phyloP scores from a whole-genome alignment of 2,888 invertebrate genomes.

The Celastrina argiolus region DNA sequence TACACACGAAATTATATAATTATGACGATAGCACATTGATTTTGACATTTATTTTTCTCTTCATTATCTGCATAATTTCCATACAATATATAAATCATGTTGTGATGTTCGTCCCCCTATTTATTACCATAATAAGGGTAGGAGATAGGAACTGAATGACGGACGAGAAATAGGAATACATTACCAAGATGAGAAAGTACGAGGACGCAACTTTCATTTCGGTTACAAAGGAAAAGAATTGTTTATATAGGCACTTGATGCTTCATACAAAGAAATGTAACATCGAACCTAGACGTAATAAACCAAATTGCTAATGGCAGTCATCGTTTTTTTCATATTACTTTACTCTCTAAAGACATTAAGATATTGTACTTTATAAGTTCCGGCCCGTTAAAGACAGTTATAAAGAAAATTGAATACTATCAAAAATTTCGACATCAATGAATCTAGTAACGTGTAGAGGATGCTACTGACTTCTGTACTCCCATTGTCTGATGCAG shows the following conservation, averaged over 20 bases:
- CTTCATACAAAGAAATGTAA: not conserved
- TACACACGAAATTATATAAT: not conserved
- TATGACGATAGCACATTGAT: not conserved
- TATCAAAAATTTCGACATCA: no score
- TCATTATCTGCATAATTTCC: not conserved
- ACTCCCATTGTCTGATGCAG: no score
- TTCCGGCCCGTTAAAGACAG: no score
- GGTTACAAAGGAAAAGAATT: not conserved
- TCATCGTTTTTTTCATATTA: no score
- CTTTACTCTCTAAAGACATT: no score
- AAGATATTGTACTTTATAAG: no score
- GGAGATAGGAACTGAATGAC: not conserved
- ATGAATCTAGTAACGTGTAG: no score
- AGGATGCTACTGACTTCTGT: no score
- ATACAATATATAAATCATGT: not conserved
- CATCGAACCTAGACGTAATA: not conserved
- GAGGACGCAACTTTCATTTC: not conserved
- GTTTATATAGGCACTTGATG: not conserved
- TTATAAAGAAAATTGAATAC: no score
- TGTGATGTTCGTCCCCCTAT: constrained; percentile 9
- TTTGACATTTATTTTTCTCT: not conserved
- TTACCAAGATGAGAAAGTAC: not conserved
- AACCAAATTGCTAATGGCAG: no score
- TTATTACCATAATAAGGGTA: constrained; percentile 15
- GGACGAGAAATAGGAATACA: constrained; percentile 5